Base-by-base conservation (phyloP, 2,888 invertebrate species). In the Selenia dentaria region DNA sequence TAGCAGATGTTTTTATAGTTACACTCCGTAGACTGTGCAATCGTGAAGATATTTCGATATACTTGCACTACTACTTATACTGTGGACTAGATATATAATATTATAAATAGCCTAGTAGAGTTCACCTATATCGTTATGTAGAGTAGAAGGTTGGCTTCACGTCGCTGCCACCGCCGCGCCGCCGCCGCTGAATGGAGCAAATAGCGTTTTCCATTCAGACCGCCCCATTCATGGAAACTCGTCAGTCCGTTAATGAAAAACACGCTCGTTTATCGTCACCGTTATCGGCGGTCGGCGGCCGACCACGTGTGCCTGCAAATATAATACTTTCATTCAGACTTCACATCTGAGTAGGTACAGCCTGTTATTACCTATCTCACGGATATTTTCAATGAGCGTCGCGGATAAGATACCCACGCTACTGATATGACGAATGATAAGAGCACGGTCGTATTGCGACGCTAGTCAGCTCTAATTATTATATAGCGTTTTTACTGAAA, bases 171-270 rank as follows among this genome's bases (percentile, higher is more conserved):
- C 39, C 51, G 57, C 50, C 51, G 43, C 60, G 57, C 49, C 60
- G 60, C 57, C 38, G 6, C 9, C 68, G 40, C 62, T 85, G 85
- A 86, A 87, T 85, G 82, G 79, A 76, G 73, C 78, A 70, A 72
- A 68, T 72, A 76, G 72, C 76, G 79, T 83, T 87, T 88, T 88
- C 79, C 86, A 89, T 88, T 87, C 76, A 86, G 70, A 58, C 65
- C 71, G 70, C 61, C n/a, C 85, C 89, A 89, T 89, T 90, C 86
- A 90, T 83, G 88, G 88, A 88, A 89, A 89, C 82, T 77, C 78
- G 82, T 66, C 76, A 75, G 64, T 71, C 78, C 75, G 77, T 86
- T 88, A 83, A 87, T 88, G 87, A 88, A 89, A 89, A 88, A 82
- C 78, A 74, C 33, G 37, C 74, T 69, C 63, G 52, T 55, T 51